Evolutionary conservation across 2,888 invertebrate species (phyloP).

Genomic region (Cosmorhoe ocellata): DNA sequence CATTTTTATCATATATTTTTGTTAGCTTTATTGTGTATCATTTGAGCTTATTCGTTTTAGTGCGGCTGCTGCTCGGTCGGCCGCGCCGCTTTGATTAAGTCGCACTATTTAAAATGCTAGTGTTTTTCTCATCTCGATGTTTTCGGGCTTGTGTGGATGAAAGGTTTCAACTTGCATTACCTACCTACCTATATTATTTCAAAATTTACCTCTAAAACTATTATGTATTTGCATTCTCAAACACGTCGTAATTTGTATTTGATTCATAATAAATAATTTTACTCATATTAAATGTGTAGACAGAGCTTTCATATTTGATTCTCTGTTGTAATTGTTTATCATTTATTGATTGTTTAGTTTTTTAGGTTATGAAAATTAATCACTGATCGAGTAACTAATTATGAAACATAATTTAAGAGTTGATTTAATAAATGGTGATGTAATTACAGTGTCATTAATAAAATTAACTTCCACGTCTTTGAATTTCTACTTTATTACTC

Average conservation of each 20-base stretch:
- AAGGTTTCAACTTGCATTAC: slow-evolving; percentile 62
- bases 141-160: slow-evolving; percentile 60
- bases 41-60: slow-evolving; percentile 61
- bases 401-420: slow-evolving; percentile 74
- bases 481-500: slow-evolving; percentile 75
- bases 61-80: slow-evolving; percentile 26
- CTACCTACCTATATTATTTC: no score
- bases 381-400: slow-evolving; percentile 72
- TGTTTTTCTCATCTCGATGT: slow-evolving; percentile 48
- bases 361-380: slow-evolving; percentile 72
- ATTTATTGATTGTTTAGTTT: slow-evolving; percentile 65
- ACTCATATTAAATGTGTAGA: slow-evolving; percentile 54
- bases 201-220: slow-evolving; percentile 50
- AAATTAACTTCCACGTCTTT: slow-evolving; percentile 78
- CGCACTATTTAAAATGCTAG: slow-evolving; percentile 71
- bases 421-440: slow-evolving; percentile 68
- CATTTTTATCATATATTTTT: slow-evolving; percentile 79
- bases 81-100: slow-evolving; percentile 51
- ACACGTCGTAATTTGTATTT: slow-evolving; percentile 47
- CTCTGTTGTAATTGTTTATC: slow-evolving; percentile 64
- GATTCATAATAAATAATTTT: slow-evolving; percentile 60
- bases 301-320: slow-evolving; percentile 55
- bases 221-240: slow-evolving; percentile 49
- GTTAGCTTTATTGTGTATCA: slow-evolving; percentile 77
- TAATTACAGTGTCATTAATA: slow-evolving; percentile 77